phyloP scores from a whole-genome alignment of 2,113 vertebrate genomes.

The Callopanchax toddi region DNA sequence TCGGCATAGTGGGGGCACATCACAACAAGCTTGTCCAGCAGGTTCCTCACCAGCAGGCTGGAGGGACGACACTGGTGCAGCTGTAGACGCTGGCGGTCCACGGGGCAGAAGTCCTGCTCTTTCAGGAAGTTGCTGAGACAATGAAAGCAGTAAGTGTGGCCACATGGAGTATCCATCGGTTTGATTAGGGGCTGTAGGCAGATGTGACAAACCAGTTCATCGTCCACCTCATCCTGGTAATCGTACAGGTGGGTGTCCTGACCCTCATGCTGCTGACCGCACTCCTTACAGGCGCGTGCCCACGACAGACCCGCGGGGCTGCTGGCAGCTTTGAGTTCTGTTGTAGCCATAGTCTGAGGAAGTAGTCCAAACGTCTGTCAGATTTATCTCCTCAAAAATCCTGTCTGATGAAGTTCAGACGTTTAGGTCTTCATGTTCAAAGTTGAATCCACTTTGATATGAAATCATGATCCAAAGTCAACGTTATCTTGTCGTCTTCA shows the following conservation, averaged over 20 bases:
- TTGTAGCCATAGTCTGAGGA: slow-evolving; percentile 69
- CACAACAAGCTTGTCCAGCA: slow-evolving; percentile 88
- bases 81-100: slow-evolving; percentile 87
- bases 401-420: slow-evolving; percentile 3
- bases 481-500: slow-evolving; percentile 61
- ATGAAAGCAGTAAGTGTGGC: slow-evolving; percentile 89
- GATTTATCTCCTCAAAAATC: slow-evolving; percentile 38
- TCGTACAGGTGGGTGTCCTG: slow-evolving; percentile 90
- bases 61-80: slow-evolving; percentile 88
- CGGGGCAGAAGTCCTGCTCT: slow-evolving; percentile 90
- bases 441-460: slow-evolving; percentile 16
- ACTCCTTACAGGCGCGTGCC: slow-evolving; percentile 84
- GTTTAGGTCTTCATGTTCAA: slow-evolving; percentile 12
- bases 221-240: slow-evolving; percentile 91
- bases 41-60: slow-evolving; percentile 89
- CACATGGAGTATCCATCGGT: slow-evolving; percentile 93
- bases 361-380: slow-evolving; percentile 26
- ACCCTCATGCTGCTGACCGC: slow-evolving; percentile 85
- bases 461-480: slow-evolving; percentile 17
- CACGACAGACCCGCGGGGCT: slow-evolving; percentile 50
- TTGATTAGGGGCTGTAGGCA: slow-evolving; percentile 90
- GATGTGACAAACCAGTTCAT: slow-evolving; percentile 91
- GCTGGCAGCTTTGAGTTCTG: slow-evolving; percentile 68
- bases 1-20: slow-evolving; percentile 84
- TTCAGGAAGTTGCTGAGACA: slow-evolving; percentile 91